Percentiles rank a stretch among this genome's conserved stretches.
These are phyloP conservation scores for Graphium colonna DNA, from an alignment of 2,888 invertebrate species.

Conservation along the genomic window DNA sequence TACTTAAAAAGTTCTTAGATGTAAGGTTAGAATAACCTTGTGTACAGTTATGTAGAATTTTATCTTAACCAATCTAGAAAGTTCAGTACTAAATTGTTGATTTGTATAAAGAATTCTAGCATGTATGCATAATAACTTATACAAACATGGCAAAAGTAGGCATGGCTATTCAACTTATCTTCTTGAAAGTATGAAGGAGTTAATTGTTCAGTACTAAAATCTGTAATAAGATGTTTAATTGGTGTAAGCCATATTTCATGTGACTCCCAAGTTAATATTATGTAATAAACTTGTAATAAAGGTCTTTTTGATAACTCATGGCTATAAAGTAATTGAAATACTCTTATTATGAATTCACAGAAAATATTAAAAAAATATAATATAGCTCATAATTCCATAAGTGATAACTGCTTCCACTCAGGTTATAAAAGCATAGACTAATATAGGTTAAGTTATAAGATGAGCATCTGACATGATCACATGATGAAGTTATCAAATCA, in stretches of 20 bases:
- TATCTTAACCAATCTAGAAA: no score
- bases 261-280: not conserved
- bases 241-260: not conserved
- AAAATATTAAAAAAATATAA: no score
- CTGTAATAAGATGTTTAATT: not conserved
- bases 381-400: not conserved
- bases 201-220: not conserved
- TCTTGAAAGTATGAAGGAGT: no score
- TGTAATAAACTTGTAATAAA: not conserved
- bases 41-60: no score
- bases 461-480: conserved; percentile 51
- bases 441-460: conserved; percentile 17
- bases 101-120: not conserved
- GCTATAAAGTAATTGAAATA: no score
- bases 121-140: not conserved
- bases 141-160: no score
- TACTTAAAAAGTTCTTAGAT: no score
- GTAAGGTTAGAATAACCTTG: no score
- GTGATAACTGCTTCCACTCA: not conserved
- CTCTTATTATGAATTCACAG: no score
- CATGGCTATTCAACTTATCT: no score
- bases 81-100: not conserved
- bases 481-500: conserved; percentile 54
- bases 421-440: conserved; percentile 12
- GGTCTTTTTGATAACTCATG: not conserved